Evolutionary conservation across 2,113 vertebrate genomes (phyloP).

Genomic region (Oceanodroma tethys): DNA sequence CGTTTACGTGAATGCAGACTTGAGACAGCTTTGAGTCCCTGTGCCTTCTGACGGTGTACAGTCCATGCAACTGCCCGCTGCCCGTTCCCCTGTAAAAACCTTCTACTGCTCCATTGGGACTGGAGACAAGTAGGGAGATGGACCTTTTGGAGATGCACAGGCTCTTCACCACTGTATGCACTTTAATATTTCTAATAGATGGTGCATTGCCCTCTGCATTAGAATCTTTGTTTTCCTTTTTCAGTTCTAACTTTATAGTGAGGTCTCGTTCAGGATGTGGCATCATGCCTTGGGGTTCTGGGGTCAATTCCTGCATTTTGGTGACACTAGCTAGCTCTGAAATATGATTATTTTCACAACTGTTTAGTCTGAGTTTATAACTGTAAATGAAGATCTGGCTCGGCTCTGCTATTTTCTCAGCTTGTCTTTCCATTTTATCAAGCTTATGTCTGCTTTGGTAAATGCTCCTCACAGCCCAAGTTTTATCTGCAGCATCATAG

Average conservation of each 20-base stretch:
- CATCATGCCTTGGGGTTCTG: rapidly evolving
- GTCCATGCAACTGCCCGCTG: not conserved
- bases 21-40: not conserved
- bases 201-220: not conserved
- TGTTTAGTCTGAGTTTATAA: not conserved
- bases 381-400: not conserved
- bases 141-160: not conserved
- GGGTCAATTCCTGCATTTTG: not conserved
- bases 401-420: not conserved
- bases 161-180: not conserved
- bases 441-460: not conserved
- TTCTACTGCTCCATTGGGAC: not conserved
- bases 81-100: not conserved
- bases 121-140: not conserved
- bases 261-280: not conserved
- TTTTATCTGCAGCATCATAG: not conserved
- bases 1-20: not conserved
- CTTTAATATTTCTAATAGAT: not conserved
- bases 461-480: not conserved
- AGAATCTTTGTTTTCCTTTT: not conserved
- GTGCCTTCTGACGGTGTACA: not conserved
- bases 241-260: not conserved
- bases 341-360: not conserved
- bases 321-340: not conserved
- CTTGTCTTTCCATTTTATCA: not conserved